Conservation (phyloP, 2,113 vertebrate species). For the Macrotis lagotis region DNA sequence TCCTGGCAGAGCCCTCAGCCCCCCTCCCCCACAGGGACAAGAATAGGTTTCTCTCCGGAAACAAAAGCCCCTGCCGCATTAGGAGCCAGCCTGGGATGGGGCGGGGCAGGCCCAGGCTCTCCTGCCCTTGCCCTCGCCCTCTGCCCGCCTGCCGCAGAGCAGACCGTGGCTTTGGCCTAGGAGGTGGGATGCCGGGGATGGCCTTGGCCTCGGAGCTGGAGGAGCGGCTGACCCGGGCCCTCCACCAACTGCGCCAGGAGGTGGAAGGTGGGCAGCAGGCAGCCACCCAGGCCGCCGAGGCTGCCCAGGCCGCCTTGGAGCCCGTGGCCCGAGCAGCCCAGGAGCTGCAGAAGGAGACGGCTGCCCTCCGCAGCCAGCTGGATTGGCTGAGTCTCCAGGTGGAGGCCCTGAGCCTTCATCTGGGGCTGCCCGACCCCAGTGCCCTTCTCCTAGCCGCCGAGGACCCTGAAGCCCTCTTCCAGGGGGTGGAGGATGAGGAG, state of each 20-base stretch:
- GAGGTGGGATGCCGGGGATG: conserved; percentile 88
- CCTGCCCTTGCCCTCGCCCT: conserved; percentile 71
- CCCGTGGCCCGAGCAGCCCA: conserved; percentile 82
- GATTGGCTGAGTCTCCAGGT: conserved; percentile 84
- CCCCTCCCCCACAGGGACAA: conserved; percentile 63
- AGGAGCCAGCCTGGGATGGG: conserved; percentile 59
- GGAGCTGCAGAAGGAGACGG: conserved; percentile 87
- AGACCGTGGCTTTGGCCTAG: neutral
- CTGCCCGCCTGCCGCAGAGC: conserved; percentile 46
- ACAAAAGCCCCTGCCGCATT: conserved; percentile 67
- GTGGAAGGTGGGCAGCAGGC: conserved; percentile 84
- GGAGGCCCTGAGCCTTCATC: conserved; percentile 81
- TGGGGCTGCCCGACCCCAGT: conserved; percentile 83
- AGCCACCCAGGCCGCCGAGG: conserved; percentile 84
- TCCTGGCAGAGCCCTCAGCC: conserved; percentile 41
- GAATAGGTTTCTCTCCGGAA: conserved; percentile 82
- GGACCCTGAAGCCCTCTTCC: conserved; percentile 81
- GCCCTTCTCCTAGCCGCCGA: conserved; percentile 78
- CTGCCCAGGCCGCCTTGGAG: conserved; percentile 74
- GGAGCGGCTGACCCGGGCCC: conserved; percentile 75
- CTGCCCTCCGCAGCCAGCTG: conserved; percentile 87
- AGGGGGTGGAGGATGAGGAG: conserved; percentile 77
- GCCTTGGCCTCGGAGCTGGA: conserved; percentile 75
- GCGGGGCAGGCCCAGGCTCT: conserved; percentile 56
- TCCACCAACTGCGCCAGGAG: conserved; percentile 87